Evolutionary conservation across 2,888 invertebrate species (phyloP).

Genomic region (Leucoma salicis): DNA sequence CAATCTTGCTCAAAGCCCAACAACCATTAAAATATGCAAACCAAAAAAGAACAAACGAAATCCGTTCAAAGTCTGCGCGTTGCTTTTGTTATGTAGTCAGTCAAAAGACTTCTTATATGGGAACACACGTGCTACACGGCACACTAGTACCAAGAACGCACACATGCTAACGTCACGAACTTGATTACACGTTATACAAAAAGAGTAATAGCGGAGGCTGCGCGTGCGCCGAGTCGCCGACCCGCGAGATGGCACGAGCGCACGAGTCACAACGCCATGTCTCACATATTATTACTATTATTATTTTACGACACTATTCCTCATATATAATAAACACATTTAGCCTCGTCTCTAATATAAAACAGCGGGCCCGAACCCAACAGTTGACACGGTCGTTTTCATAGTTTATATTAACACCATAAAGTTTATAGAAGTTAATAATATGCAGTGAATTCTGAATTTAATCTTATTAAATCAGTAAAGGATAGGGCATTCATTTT

Average conservation of each 20-base stretch:
- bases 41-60: constrained; percentile 39
- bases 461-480: too few relatives aligned
- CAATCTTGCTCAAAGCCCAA: constrained; percentile 13
- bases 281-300: constrained; percentile 36
- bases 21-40: constrained; percentile 20
- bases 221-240: constrained; percentile 72
- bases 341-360: not conserved
- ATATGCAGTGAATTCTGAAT: too few relatives aligned
- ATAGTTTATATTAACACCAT: too few relatives aligned
- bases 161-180: constrained; percentile 48
- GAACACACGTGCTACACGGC: constrained; percentile 47
- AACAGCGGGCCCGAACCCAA: not conserved
- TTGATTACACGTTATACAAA: constrained; percentile 72
- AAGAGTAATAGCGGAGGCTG: constrained; percentile 77
- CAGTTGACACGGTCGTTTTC: not conserved
- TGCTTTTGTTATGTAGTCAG: constrained; percentile 24
- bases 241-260: constrained; percentile 76
- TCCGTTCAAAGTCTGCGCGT: constrained; percentile 30
- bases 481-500: too few relatives aligned
- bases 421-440: too few relatives aligned
- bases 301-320: constrained; percentile 34
- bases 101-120: constrained; percentile 31
- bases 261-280: constrained; percentile 65
- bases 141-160: constrained; percentile 46
- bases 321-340: constrained; percentile 28